These are phyloP conservation scores for Drosophila teissieri DNA, from an alignment of 1,140 invertebrate genomes.

Conservation along the genomic window DNA sequence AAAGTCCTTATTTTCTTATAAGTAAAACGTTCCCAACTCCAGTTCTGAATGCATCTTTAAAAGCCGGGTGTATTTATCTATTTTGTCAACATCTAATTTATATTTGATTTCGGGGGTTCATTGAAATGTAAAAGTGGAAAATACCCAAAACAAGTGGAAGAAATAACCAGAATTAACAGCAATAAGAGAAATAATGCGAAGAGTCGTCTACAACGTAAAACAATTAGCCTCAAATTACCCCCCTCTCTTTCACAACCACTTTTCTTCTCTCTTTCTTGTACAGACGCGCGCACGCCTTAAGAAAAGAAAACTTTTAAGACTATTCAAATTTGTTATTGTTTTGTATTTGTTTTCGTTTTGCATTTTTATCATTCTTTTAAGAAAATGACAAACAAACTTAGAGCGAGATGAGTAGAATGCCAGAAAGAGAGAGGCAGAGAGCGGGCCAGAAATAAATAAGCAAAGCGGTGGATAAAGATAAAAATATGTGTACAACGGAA, in stretches of 20 bases:
- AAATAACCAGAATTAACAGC: conserved; percentile 17
- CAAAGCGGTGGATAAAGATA: conserved; percentile 8
- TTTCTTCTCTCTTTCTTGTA: conserved; percentile 1
- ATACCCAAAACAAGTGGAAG: conserved; percentile 30
- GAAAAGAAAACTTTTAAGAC: conserved; percentile 23
- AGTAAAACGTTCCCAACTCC: background rate
- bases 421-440: background rate
- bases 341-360: conserved; percentile 48
- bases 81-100: background rate
- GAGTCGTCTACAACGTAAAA: conserved; percentile 50
- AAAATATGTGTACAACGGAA: conserved; percentile 13
- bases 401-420: background rate
- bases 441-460: background rate
- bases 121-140: conserved; percentile 31
- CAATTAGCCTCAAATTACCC: conserved; percentile 10
- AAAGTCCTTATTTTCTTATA: background rate
- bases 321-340: conserved; percentile 74
- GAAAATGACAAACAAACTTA: conserved; percentile 28
- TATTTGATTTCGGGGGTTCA: background rate
- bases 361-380: conserved; percentile 46
- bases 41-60: background rate
- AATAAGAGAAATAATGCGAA: conserved; percentile 23
- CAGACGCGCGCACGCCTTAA: conserved; percentile 43
- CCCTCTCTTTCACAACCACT: background rate
- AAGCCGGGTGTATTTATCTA: background rate